Evolutionary conservation across 2,797 vertebrate species (phyloP), one percentile per base, ranked within the genome.

Genomic region (Acipenser oxyrinchus): DNA sequence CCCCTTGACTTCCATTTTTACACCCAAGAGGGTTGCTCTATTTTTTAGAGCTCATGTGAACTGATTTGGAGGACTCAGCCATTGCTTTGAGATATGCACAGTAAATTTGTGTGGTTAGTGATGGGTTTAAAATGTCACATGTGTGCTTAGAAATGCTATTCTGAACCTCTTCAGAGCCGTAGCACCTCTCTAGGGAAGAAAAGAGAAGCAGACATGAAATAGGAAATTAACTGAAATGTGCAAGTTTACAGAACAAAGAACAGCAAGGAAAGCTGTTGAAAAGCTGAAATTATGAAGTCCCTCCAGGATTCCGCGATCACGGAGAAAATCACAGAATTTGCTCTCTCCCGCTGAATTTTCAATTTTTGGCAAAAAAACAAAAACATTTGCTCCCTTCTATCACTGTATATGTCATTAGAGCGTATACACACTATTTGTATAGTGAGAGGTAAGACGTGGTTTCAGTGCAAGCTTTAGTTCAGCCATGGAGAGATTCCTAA

Each of bases 111-210:
- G 78, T 83, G 78, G 77, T 81, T 75, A 70, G 68, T 79, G 76
- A 77, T 69, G 72, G 80, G 77, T 80, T 74, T 77, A 79, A 75
- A 70, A 83, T 86, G 83, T 82, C 77, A 81, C 82, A 86, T 84
- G 80, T 86, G 76, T 84, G 83, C 84, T 79, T 83, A 66, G 74
- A 80, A 85, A 86, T 84, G 81, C 82, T 78, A 78, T 74, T 80
- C 79, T 85, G 86, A 82, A 86, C 79, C 77, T 83, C 70, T 80
- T 81, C 79, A 83, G 78, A 81, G 82, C 78, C 48, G 2, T 37
- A 37, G 18, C 18, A 18, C 18, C 18, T 18, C 18, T 18, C 18
- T 18, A 18, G 18, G 18, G 18, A 18, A 18, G 58, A 69, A 78
- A 78, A 72, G 73, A 68, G 75, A 78, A 75, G 69, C 69, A 74